Conservation (phyloP, 2,888 invertebrate genomes). For the Dryobota labecula region DNA sequence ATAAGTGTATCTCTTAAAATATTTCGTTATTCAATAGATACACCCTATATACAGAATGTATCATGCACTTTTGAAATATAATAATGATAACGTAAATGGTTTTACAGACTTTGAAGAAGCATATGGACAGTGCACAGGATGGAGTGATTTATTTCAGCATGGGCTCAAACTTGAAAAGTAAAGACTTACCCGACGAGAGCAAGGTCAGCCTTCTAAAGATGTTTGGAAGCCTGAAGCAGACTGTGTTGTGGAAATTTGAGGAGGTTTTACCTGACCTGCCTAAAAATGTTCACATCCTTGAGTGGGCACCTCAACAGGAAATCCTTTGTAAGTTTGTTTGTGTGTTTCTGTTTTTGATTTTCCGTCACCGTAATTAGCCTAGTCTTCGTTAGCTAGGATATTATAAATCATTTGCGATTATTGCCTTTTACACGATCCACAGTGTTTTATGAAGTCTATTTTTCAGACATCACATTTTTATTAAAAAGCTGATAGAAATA, state of each 20-base stretch:
- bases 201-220: constrained; percentile 76
- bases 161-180: constrained; percentile 83
- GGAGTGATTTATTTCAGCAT: constrained; percentile 89
- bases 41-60: not conserved
- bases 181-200: constrained; percentile 75
- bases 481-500: too few species aligned
- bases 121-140: constrained; percentile 81
- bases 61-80: not conserved
- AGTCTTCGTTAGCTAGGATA: too few species aligned
- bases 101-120: constrained; percentile 78
- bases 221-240: constrained; percentile 83
- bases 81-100: not conserved
- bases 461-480: too few species aligned
- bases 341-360: constrained; percentile 25
- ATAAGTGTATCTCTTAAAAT: too few species aligned
- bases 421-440: too few species aligned
- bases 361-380: too few species aligned
- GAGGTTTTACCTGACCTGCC: constrained; percentile 74
- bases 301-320: constrained; percentile 82
- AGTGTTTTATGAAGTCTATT: too few species aligned
- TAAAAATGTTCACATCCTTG: constrained; percentile 81
- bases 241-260: constrained; percentile 88
- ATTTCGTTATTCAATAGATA: too few species aligned
- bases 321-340: constrained; percentile 56
- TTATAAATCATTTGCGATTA: too few species aligned